These are phyloP conservation scores for Naja naja DNA, from an alignment of 2,113 vertebrate genomes.

Conservation along the genomic window DNA sequence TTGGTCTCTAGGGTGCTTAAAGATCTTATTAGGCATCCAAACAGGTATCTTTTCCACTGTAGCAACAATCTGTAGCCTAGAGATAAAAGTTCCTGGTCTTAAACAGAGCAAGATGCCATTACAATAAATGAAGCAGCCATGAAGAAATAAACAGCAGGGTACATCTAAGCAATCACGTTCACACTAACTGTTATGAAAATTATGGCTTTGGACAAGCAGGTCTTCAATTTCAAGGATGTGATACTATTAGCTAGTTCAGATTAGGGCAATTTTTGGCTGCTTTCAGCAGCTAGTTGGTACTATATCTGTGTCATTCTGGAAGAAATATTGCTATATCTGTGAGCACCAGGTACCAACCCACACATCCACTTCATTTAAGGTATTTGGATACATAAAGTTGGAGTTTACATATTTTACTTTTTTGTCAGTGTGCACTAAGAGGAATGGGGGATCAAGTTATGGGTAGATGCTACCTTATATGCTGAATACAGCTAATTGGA, in stretches of 20 bases:
- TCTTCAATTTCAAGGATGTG: background rate
- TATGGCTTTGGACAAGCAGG: background rate
- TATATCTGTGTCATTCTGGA: background rate
- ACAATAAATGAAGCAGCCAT: background rate
- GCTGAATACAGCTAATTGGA: background rate
- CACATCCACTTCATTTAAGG: background rate
- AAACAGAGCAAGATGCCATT: background rate
- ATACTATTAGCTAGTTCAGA: background rate
- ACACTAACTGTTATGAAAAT: background rate
- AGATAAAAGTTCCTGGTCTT: background rate
- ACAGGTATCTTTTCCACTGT: background rate
- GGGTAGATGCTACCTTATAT: background rate
- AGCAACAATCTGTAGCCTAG: background rate
- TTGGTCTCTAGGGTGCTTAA: background rate
- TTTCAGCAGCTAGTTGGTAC: background rate
- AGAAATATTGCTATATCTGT: background rate
- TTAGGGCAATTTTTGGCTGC: background rate
- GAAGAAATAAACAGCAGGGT: background rate
- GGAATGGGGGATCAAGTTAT: background rate
- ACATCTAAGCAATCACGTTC: background rate
- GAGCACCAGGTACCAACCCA: background rate
- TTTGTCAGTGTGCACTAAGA: background rate
- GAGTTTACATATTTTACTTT: background rate
- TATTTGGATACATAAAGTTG: background rate
- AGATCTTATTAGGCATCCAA: background rate